phyloP scores from a whole-genome alignment of 2,113 vertebrate genomes.

The Hydropotes inermis region DNA sequence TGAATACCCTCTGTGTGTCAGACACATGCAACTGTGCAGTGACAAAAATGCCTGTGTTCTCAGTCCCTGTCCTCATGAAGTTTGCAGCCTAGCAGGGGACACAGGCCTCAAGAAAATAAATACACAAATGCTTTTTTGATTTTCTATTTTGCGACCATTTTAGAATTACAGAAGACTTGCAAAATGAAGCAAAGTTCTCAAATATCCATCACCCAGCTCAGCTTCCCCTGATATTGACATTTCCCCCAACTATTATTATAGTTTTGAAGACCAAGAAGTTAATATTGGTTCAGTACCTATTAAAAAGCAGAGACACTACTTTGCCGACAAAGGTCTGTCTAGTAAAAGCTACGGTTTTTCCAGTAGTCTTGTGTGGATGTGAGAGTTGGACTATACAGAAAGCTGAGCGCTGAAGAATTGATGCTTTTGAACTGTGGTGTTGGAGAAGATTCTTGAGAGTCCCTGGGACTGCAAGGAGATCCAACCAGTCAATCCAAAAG shows the following conservation, averaged over 20 bases:
- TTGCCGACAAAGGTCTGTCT: neutral
- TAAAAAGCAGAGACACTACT: neutral
- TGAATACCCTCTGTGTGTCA: neutral
- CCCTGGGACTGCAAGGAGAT: neutral
- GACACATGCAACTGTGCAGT: neutral
- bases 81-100: neutral
- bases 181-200: neutral
- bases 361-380: neutral
- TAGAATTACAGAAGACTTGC: neutral
- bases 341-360: neutral
- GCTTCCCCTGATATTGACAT: neutral
- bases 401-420: neutral
- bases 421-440: neutral
- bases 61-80: neutral
- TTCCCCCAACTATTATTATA: neutral
- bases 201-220: neutral
- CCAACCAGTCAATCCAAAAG: neutral
- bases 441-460: neutral
- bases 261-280: neutral
- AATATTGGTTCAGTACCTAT: neutral
- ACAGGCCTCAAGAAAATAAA: neutral
- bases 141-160: neutral
- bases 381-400: neutral
- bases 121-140: neutral
- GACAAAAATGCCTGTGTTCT: neutral